phyloP scores from a whole-genome alignment of 1,140 invertebrate species.

The Drosophila trapezifrons region DNA sequence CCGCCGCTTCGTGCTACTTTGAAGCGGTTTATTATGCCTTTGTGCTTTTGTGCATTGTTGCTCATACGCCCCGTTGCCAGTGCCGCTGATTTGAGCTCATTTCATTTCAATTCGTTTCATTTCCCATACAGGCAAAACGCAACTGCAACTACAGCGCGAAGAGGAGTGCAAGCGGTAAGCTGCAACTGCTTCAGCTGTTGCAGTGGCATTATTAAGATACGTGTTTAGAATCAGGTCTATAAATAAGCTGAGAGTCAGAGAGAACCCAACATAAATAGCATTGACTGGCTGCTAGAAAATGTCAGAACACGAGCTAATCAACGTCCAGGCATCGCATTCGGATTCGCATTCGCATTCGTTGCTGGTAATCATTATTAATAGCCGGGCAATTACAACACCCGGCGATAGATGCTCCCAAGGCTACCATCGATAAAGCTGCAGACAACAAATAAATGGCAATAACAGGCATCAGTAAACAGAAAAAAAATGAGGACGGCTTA shows the following conservation, averaged over 20 bases:
- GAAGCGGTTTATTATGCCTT: conserved; percentile 65
- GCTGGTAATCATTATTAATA: conserved; percentile 79
- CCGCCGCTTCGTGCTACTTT: conserved; percentile 53
- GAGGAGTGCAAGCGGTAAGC: not conserved
- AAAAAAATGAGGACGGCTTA: not conserved
- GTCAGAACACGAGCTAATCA: conserved; percentile 69
- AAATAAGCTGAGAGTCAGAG: conserved; percentile 59
- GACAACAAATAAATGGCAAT: conserved; percentile 34
- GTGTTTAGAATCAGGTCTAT: conserved; percentile 74
- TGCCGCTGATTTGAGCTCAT: conserved; percentile 60
- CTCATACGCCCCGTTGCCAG: conserved; percentile 66
- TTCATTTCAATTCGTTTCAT: conserved; percentile 55
- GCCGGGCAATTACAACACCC: conserved; percentile 72
- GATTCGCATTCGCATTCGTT: conserved; percentile 37
- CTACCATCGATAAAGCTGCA: conserved; percentile 33
- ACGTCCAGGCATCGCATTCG: conserved; percentile 42
- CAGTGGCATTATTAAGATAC: conserved; percentile 49
- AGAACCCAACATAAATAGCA: conserved; percentile 67
- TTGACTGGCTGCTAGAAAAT: conserved; percentile 69
- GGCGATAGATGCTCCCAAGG: conserved; percentile 58
- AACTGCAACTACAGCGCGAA: conserved; percentile 28
- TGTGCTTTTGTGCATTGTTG: conserved; percentile 64
- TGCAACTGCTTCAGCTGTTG: conserved; percentile 23
- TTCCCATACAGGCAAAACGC: conserved; percentile 46
- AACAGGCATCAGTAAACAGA: conserved; percentile 1